A percentile compares a stretch with the other conserved stretches of the same genome.
Evolutionary conservation across 2,888 invertebrate genomes (phyloP).

Genomic region (Dryocosmus kuriphilus): DNA sequence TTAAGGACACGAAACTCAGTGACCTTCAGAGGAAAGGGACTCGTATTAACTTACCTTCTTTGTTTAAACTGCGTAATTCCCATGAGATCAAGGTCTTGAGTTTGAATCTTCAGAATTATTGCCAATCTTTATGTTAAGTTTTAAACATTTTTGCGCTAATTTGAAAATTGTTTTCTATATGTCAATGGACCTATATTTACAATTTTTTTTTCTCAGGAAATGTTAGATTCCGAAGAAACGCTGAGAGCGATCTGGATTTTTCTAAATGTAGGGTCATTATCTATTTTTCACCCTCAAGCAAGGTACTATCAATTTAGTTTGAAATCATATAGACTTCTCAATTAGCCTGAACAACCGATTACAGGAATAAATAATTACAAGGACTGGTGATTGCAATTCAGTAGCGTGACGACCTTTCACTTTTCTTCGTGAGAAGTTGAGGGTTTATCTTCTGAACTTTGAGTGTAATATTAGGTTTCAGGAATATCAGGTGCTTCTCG

Average conservation of each 20-base stretch:
- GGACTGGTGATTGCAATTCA: not conserved
- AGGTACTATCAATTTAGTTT: not conserved
- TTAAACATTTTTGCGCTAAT: no score
- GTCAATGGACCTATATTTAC: no score
- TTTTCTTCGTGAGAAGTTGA: not conserved
- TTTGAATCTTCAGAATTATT: not conserved
- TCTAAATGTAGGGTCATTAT: not conserved
- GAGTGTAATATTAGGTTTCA: not conserved
- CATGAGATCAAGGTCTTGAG: not conserved
- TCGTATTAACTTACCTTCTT: not conserved
- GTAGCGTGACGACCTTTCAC: constrained; percentile 25
- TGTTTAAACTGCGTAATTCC: not conserved
- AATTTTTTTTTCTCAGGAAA: not conserved
- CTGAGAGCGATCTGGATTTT: not conserved
- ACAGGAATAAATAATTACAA: not conserved
- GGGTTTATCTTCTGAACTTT: constrained; percentile 11
- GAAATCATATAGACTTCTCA: not conserved
- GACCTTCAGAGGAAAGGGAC: not conserved
- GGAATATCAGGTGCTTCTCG: not conserved
- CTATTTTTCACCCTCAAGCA: not conserved
- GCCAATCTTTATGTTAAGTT: no score
- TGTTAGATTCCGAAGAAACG: not conserved
- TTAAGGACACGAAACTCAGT: not conserved
- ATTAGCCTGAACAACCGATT: not conserved
- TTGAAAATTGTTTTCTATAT: no score